phyloP scores from a whole-genome alignment of 2,113 vertebrate species.

The Oncorhynchus mykiss region DNA sequence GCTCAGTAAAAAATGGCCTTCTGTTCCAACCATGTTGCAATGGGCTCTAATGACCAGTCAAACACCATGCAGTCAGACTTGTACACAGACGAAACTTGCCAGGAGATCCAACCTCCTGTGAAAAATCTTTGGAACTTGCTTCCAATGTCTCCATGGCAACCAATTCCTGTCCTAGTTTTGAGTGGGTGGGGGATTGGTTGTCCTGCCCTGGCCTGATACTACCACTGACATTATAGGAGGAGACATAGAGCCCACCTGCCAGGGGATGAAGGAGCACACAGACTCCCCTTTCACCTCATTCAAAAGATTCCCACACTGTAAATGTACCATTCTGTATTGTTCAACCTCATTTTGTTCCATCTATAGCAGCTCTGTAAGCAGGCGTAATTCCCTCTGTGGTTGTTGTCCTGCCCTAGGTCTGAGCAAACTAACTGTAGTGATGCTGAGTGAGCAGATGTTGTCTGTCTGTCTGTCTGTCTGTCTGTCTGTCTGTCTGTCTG shows the following conservation, averaged over 20 bases:
- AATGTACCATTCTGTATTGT: too few species aligned
- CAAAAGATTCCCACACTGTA: too few species aligned
- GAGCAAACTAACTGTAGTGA: neutral
- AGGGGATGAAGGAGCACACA: neutral
- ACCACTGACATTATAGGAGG: neutral
- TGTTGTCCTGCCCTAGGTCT: neutral
- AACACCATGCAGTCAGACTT: too few species aligned
- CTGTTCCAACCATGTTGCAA: neutral
- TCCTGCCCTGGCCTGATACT: neutral
- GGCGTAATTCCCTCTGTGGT: neutral
- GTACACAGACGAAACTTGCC: neutral
- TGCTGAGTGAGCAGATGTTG: neutral
- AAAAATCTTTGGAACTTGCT: slow-evolving; percentile 7
- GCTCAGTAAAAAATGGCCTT: neutral
- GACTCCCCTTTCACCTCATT: slow-evolving; percentile 15
- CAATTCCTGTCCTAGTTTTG: slow-evolving; percentile 29
- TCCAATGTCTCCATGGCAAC: slow-evolving; percentile 16
- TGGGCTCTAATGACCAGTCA: neutral
- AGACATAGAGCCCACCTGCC: neutral
- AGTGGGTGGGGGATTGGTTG: neutral
- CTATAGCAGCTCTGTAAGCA: slow-evolving; percentile 14
- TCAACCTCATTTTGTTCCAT: neutral
- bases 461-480: neutral
- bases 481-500: too few species aligned
- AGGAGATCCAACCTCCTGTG: neutral